Evolutionary conservation across 2,797 vertebrate species (phyloP).

Genomic region (Fratercula arctica): DNA sequence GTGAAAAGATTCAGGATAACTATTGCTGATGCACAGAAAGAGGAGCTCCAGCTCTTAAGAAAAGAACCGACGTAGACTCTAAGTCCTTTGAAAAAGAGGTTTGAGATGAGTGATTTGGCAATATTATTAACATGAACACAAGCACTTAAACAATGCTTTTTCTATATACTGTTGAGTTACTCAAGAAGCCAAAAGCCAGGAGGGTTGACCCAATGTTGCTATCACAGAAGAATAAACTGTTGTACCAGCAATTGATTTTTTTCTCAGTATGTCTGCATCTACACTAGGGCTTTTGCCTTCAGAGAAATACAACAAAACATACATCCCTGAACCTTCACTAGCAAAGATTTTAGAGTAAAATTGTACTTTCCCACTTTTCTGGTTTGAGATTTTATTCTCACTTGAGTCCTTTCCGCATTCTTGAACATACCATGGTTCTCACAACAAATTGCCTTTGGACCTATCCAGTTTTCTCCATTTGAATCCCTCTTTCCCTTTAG

Average conservation of each 20-base stretch:
- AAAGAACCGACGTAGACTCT: fast-evolving
- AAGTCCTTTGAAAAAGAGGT: not conserved
- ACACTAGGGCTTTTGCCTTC: not conserved
- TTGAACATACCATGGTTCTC: not conserved
- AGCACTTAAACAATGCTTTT: not conserved
- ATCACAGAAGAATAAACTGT: not conserved
- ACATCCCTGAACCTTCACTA: not conserved
- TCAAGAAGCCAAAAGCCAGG: not conserved
- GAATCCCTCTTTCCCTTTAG: not conserved
- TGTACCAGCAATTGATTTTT: not conserved
- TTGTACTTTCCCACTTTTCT: not conserved
- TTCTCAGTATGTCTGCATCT: not conserved
- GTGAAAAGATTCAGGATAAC: not conserved
- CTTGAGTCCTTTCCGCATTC: not conserved
- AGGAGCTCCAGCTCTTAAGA: not conserved
- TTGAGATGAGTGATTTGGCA: not conserved
- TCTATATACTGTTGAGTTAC: not conserved
- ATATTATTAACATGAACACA: not conserved
- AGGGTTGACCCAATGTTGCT: not conserved
- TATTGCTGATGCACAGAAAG: not conserved
- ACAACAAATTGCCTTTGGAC: not conserved
- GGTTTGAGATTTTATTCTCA: not conserved
- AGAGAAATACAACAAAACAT: not conserved
- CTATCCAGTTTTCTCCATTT: not conserved
- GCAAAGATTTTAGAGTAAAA: not conserved